These are phyloP conservation scores for Pyrrhosoma nymphula DNA, from an alignment of 2,888 invertebrate genomes.

Conservation along the genomic window DNA sequence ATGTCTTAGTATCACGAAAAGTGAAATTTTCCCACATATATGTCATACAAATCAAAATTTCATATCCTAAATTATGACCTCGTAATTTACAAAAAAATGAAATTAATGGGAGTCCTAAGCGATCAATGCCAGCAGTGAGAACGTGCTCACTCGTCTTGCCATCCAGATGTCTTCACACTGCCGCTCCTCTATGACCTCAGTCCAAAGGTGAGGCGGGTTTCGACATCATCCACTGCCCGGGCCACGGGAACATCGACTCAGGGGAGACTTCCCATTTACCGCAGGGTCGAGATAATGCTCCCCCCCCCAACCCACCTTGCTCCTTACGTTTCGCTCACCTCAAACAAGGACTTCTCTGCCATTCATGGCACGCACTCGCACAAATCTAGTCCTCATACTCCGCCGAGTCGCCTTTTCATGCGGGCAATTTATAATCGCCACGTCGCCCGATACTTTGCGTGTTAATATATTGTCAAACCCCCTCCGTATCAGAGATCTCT, in stretches of 20 bases:
- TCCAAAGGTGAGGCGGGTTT: not conserved
- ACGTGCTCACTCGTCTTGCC: no score
- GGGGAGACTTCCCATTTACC: not conserved
- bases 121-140: no score
- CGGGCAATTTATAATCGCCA: conserved; percentile 25
- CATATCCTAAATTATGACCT: no score
- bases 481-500: conserved; percentile 4
- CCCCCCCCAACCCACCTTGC: not conserved
- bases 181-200: not conserved
- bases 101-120: no score
- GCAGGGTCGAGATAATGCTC: not conserved
- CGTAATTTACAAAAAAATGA: no score
- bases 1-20: no score
- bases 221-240: not conserved
- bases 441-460: conserved; percentile 33
- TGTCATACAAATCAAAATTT: no score
- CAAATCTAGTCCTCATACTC: conserved; percentile 2
- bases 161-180: no score
- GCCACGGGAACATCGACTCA: no score
- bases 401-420: conserved; percentile 12
- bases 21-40: no score
- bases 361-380: not conserved
- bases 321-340: not conserved
- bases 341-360: not conserved
- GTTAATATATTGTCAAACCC: conserved; percentile 38